Conservation (phyloP, 2,113 vertebrate species). For the Silurus asotus region DNA sequence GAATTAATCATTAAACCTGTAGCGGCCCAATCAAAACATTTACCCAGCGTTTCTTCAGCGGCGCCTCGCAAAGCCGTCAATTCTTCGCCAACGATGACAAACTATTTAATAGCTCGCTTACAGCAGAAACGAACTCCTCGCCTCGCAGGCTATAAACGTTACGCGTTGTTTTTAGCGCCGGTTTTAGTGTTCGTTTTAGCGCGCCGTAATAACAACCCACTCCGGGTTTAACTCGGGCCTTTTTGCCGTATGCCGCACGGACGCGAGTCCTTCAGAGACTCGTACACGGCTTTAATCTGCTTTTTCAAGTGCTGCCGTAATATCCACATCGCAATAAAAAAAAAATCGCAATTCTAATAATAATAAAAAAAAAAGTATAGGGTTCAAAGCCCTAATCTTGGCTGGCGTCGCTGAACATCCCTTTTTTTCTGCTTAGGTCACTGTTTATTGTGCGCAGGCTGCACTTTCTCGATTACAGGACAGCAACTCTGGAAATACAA, state of each 20-base stretch:
- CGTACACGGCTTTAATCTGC: neutral
- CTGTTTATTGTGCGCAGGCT: slow-evolving; percentile 24
- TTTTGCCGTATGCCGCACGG: neutral
- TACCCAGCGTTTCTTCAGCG: neutral
- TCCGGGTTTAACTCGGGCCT: neutral
- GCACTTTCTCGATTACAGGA: slow-evolving; percentile 36
- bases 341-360: neutral
- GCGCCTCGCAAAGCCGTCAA: neutral
- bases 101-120: neutral
- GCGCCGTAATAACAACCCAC: neutral
- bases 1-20: neutral
- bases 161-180: slow-evolving; percentile 12
- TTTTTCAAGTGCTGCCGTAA: slow-evolving; percentile 9
- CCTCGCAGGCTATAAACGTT: slow-evolving; percentile 4
- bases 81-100: neutral
- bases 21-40: neutral
- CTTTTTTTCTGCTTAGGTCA: slow-evolving; percentile 19
- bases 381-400: slow-evolving; percentile 12
- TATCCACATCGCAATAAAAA: slow-evolving; percentile 8
- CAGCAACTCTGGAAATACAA: slow-evolving; percentile 1
- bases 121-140: neutral
- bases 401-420: neutral
- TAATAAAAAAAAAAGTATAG: slow-evolving; percentile 8
- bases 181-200: slow-evolving; percentile 15
- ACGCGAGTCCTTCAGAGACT: slow-evolving; percentile 23